A percentile compares a stretch with the other conserved stretches of the same genome.
These are phyloP conservation scores for Molossus molossus DNA, from an alignment of 2,797 vertebrate genomes.

Conservation along the genomic window DNA sequence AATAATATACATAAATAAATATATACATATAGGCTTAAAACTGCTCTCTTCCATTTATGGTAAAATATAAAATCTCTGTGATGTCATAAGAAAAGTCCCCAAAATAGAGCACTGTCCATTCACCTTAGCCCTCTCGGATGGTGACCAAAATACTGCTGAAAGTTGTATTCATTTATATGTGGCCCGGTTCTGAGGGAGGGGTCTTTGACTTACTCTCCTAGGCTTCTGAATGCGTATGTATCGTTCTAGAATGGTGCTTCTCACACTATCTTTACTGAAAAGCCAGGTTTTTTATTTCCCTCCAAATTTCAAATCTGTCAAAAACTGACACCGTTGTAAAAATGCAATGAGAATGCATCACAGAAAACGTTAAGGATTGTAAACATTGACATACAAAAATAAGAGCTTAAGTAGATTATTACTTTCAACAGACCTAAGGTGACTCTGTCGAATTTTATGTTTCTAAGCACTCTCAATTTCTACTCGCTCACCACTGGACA, in stretches of 20 bases:
- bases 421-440: neutral
- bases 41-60: neutral
- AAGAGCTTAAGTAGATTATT: neutral
- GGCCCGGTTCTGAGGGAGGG: neutral
- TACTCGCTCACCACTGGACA: neutral
- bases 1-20: neutral
- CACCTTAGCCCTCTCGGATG: neutral
- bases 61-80: neutral
- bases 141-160: neutral
- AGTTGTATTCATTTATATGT: too few species aligned
- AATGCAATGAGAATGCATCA: neutral
- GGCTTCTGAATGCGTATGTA: neutral
- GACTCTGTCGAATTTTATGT: neutral
- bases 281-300: neutral
- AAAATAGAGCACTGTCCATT: neutral
- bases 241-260: neutral
- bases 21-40: neutral
- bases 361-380: neutral
- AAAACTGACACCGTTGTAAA: neutral
- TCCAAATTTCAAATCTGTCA: neutral
- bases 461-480: neutral
- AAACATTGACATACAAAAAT: neutral
- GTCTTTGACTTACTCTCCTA: neutral
- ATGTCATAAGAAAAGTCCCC: neutral
- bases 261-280: neutral